Conservation (phyloP, 2,113 vertebrate genomes). For the Charina bottae region DNA sequence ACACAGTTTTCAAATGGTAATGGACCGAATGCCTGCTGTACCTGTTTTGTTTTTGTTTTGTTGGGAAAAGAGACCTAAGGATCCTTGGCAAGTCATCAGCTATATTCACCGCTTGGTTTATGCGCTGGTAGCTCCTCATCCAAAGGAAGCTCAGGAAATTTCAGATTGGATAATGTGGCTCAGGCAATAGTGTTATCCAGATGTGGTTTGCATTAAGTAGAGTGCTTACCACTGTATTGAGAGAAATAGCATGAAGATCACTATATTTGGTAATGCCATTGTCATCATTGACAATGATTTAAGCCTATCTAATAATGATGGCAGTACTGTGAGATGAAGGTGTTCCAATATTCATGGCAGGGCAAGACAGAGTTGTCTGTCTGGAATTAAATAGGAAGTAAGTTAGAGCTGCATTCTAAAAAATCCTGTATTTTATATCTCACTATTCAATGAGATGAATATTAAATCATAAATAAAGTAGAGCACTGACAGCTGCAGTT, state of each 20-base stretch:
- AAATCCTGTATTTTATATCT: slow-evolving; percentile 36
- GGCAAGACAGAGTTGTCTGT: not conserved
- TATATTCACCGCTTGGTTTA: not conserved
- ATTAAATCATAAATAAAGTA: slow-evolving; percentile 47
- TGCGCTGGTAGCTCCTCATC: not conserved
- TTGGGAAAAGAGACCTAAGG: not conserved
- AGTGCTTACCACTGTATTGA: not conserved
- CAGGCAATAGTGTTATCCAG: not conserved
- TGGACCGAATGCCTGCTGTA: not conserved
- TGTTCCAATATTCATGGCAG: slow-evolving; percentile 24
- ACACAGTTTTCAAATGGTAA: not conserved
- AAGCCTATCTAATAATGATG: slow-evolving; percentile 14
- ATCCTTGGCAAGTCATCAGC: not conserved
- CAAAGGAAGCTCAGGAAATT: not conserved
- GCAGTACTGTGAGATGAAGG: slow-evolving; percentile 13
- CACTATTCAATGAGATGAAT: slow-evolving; percentile 38
- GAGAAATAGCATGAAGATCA: not conserved
- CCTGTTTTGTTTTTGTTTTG: not conserved
- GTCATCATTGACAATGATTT: slow-evolving; percentile 27
- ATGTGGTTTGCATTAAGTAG: not conserved
- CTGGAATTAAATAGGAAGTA: slow-evolving; percentile 39
- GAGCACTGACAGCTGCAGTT: not conserved
- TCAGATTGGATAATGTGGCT: not conserved
- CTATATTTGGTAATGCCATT: slow-evolving; percentile 1
- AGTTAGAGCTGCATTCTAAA: slow-evolving; percentile 37